These are phyloP conservation scores for Syngnathus floridae DNA, from an alignment of 2,113 vertebrate species.

Conservation along the genomic window DNA sequence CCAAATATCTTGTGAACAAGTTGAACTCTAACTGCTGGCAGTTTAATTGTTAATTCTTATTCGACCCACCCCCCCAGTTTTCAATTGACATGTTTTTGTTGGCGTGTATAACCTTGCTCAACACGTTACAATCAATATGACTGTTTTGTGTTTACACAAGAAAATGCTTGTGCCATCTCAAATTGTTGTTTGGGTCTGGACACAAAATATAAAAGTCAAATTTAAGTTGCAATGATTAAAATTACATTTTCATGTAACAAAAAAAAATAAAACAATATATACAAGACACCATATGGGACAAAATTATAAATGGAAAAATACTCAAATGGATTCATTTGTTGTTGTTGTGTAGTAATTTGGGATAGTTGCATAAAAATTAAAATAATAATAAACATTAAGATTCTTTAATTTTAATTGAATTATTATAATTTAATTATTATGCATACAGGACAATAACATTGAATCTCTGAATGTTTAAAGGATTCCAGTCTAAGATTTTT, in stretches of 20 bases:
- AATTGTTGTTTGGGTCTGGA: not conserved
- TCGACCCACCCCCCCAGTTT: conserved; percentile 40
- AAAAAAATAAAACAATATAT: too few species aligned
- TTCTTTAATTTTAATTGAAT: too few species aligned
- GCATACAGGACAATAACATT: not conserved
- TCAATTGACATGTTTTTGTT: conserved; percentile 12
- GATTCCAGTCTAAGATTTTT: not conserved
- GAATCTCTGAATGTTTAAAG: not conserved
- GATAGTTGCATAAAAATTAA: not conserved
- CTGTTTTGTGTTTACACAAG: not conserved
- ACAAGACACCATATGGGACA: too few species aligned
- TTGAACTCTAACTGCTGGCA: conserved; percentile 73
- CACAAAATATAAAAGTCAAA: not conserved
- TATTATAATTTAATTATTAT: not conserved
- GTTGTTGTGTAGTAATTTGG: not conserved
- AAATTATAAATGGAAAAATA: not conserved
- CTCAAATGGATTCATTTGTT: not conserved
- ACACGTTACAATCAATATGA: not conserved
- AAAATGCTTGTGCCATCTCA: not conserved
- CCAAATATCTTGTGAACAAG: conserved; percentile 75
- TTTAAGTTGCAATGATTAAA: not conserved
- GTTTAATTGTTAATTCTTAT: conserved; percentile 79
- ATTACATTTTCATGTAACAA: not conserved
- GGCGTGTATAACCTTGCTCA: conserved; percentile 13
- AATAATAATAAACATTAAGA: too few species aligned